Conservation (phyloP, 2,113 vertebrate genomes). For the Numenius arquata region DNA sequence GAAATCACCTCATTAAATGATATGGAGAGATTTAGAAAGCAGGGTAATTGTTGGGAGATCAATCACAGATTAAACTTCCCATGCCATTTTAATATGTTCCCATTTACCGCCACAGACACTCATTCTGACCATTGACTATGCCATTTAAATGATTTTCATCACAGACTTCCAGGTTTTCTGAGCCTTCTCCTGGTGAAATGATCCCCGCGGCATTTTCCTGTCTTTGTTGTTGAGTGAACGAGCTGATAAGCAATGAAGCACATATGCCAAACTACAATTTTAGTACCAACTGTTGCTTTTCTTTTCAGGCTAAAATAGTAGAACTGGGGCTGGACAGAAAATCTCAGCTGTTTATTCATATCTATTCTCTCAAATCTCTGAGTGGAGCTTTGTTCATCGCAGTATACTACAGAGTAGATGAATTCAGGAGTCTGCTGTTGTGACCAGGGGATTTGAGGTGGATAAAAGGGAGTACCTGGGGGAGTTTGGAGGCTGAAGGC, state of each 20-base stretch:
- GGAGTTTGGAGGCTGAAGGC: neutral
- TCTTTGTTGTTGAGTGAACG: neutral
- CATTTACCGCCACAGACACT: conserved; percentile 29
- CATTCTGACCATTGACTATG: neutral
- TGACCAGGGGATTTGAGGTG: neutral
- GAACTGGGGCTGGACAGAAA: neutral
- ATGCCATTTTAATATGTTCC: conserved; percentile 18
- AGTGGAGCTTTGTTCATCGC: neutral
- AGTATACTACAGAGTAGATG: neutral
- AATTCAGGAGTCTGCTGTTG: neutral
- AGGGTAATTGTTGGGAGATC: conserved; percentile 34
- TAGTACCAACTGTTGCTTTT: neutral
- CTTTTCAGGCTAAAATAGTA: neutral
- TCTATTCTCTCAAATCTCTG: neutral
- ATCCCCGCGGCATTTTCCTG: neutral
- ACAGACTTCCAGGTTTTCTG: conserved; percentile 14
- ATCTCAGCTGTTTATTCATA: neutral
- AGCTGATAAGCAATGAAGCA: conserved; percentile 11
- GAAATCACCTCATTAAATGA: conserved; percentile 53
- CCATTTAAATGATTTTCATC: conserved; percentile 22
- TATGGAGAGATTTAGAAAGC: conserved; percentile 18
- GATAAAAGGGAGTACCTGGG: neutral
- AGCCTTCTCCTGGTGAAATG: neutral
- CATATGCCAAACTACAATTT: neutral
- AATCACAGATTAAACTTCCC: conserved; percentile 15